Percentiles rank a stretch among this genome's conserved stretches.
These are phyloP conservation scores for Chelmon rostratus DNA, from an alignment of 2,797 vertebrate species.

Conservation along the genomic window DNA sequence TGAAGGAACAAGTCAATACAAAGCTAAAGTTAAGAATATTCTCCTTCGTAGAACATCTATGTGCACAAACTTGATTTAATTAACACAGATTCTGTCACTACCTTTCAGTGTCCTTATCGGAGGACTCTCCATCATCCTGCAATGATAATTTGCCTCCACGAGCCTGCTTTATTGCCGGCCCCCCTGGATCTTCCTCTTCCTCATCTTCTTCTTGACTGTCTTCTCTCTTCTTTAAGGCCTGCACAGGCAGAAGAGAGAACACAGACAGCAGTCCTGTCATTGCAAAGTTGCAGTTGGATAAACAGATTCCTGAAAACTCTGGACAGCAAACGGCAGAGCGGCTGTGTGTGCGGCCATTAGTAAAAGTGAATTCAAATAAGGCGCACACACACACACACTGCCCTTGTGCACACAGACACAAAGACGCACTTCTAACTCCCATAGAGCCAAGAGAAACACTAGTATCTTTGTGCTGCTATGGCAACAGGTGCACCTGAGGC, in stretches of 20 bases:
- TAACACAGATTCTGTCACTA: conserved; percentile 64
- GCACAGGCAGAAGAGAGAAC: conserved; percentile 90
- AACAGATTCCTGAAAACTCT: conserved; percentile 52
- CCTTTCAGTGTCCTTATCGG: conserved; percentile 88
- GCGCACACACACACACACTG: conserved; percentile 35
- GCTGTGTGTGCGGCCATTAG: conserved; percentile 38
- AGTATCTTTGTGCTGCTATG: conserved; percentile 85
- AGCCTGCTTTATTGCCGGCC: conserved; percentile 49
- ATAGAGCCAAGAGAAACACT: conserved; percentile 68
- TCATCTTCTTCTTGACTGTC: conserved; percentile 41
- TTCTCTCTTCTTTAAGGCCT: conserved; percentile 84
- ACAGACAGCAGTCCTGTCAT: conserved; percentile 94
- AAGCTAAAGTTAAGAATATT: neutral
- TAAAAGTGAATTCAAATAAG: conserved; percentile 73
- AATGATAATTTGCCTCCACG: conserved; percentile 43
- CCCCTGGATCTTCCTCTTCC: conserved; percentile 65
- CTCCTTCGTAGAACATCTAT: neutral
- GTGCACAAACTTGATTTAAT: neutral
- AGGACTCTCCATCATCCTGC: conserved; percentile 72
- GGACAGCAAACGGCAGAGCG: conserved; percentile 7
- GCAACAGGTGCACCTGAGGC: conserved; percentile 86
- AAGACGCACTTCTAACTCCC: conserved; percentile 65
- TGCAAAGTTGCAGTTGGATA: conserved; percentile 33
- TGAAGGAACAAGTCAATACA: neutral
- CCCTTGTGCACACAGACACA: conserved; percentile 54